Evolutionary conservation across 2,888 invertebrate genomes (phyloP), one percentile per base, ranked within the genome.

Genomic region (Tetanocera ferruginea): DNA sequence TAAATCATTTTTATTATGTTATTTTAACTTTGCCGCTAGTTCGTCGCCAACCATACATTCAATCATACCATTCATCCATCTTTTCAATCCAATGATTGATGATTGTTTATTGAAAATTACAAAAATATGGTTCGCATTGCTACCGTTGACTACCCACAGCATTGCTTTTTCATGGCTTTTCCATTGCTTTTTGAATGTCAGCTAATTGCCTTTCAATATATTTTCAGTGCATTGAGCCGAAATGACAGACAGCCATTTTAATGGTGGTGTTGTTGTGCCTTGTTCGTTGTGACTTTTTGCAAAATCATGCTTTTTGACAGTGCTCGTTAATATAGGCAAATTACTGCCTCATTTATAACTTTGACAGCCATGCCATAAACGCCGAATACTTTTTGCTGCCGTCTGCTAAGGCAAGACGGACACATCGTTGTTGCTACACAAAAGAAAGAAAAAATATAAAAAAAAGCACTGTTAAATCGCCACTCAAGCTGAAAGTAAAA

Each of bases 171-270:
- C 71, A 55, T 71, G 52, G 71, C 52, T 31, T 66, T 67, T 31
- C 57, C 57, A 31, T 31, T 25, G n/a, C 19, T 60, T 51, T 72
- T 66, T 81, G 78, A 81, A 80, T 81, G 76, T 37, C 0, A 78
- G 76, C 81, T 83, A 81, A 83, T 83, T 81, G 81, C 79, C 79
- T 80, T 78, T 79, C 79, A 80, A 80, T 81, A 52, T 77, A 78
- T 76, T 67, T 76, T 52, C 37, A 31, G n/a, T 2, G 28, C 55
- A 62, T 25, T 34, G 28, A 23, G 67, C 23, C 37, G 43, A 43
- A 19, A 57, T n/a, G 34, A n/a, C 37, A 43, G 64, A 34, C 9
- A 28, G 66, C 19, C 43, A 64, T 5, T 19, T 37, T 23, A n/a
- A n/a, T 19, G 3, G 49, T 34, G 70, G 52, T 67, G 14, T 28